Percentiles rank a stretch among this genome's conserved stretches.
Conservation (phyloP, 1,140 invertebrate genomes). For the Zaprionus taronus region DNA sequence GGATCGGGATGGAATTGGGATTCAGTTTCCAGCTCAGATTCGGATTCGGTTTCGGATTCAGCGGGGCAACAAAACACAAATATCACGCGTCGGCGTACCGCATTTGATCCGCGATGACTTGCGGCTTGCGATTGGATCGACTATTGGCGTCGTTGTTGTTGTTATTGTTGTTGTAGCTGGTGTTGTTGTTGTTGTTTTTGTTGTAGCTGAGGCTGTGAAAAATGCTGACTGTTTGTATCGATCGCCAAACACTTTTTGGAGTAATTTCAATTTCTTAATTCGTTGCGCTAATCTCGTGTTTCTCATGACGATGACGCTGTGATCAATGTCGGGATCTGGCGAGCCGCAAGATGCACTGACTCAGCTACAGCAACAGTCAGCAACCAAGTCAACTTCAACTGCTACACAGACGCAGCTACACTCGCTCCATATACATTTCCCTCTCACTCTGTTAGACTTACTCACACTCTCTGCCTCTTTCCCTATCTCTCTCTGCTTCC, state of each 20-base stretch:
- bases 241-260: conserved; percentile 81
- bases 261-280: conserved; percentile 83
- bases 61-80: conserved; percentile 44
- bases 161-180: conserved; percentile 14
- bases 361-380: conserved; percentile 25
- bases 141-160: conserved; percentile 12
- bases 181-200: conserved; percentile 8
- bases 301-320: conserved; percentile 65
- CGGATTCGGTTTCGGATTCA: neutral
- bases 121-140: conserved; percentile 28
- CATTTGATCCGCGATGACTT: conserved; percentile 79
- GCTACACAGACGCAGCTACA: neutral
- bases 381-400: neutral
- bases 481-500: conserved; percentile 16
- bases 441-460: conserved; percentile 7
- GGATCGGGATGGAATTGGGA: conserved; percentile 9
- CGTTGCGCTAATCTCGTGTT: conserved; percentile 80
- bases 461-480: conserved; percentile 3
- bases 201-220: conserved; percentile 42
- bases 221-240: conserved; percentile 77
- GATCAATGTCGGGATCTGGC: conserved; percentile 46
- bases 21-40: neutral
- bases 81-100: conserved; percentile 69
- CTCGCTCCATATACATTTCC: conserved; percentile 32
- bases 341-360: conserved; percentile 48